Evolutionary conservation across 2,113 vertebrate genomes (phyloP).

Genomic region (Chrysochloris asiatica): DNA sequence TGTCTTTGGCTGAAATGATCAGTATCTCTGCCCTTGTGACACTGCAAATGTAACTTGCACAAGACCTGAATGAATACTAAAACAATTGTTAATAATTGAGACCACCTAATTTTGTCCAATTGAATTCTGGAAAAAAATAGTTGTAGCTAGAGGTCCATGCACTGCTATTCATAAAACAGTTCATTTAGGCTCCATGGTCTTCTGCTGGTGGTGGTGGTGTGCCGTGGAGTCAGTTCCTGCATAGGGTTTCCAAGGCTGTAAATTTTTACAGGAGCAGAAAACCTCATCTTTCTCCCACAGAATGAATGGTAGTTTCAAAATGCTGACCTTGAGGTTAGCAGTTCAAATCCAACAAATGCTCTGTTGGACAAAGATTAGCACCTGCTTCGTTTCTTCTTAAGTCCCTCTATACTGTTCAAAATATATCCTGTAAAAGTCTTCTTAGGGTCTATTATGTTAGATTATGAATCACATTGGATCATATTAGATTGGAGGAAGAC

Average conservation of each 20-base stretch:
- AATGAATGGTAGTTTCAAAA: too few relatives aligned
- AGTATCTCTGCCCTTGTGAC: not conserved
- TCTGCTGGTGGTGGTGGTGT: too few relatives aligned
- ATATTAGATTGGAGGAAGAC: too few relatives aligned
- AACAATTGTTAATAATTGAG: not conserved
- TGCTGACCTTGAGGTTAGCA: too few relatives aligned
- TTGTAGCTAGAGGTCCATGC: not conserved
- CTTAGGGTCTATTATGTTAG: not conserved
- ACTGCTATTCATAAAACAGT: not conserved
- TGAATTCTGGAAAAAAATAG: not conserved
- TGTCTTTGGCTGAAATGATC: not conserved
- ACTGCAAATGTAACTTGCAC: not conserved
- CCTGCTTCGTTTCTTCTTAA: constrained; percentile 21
- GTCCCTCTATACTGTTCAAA: constrained; percentile 12
- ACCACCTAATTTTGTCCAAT: not conserved
- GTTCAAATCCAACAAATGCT: constrained; percentile 28
- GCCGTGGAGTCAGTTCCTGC: too few relatives aligned
- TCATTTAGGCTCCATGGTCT: not conserved
- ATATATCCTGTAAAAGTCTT: not conserved
- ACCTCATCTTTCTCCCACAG: too few relatives aligned
- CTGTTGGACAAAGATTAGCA: not conserved
- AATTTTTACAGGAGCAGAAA: too few relatives aligned
- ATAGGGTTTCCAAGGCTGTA: too few relatives aligned
- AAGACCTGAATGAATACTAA: not conserved
- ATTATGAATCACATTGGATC: too few relatives aligned